A percentile compares a stretch with the other conserved stretches of the same genome.
Conservation (phyloP, 2,113 vertebrate species). For the Gorsachius goisagi region DNA sequence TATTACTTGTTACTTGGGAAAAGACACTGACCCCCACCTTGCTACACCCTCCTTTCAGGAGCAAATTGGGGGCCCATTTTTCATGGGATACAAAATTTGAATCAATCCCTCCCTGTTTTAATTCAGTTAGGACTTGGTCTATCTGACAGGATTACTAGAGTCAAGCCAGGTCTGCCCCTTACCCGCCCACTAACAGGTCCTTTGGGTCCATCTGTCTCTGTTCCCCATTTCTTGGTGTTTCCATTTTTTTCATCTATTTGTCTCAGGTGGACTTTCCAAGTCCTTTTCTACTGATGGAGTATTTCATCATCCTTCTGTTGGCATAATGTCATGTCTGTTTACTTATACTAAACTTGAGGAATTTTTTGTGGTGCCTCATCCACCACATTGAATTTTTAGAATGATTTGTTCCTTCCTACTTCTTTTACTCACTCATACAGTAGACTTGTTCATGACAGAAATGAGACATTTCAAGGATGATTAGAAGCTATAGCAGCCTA, state of each 20-base stretch:
- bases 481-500: constrained; percentile 19
- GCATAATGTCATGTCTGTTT: background rate
- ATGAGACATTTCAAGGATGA: constrained; percentile 41
- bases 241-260: background rate
- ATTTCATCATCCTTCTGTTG: constrained; percentile 9
- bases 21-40: background rate
- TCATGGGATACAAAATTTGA: background rate
- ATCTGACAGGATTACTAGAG: background rate
- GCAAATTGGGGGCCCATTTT: background rate
- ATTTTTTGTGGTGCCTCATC: constrained; percentile 5
- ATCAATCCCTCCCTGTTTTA: background rate
- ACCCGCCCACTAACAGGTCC: background rate
- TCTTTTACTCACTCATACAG: constrained; percentile 23
- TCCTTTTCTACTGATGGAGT: background rate
- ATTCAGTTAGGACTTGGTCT: background rate
- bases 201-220: background rate
- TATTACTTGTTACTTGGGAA: background rate
- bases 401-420: constrained; percentile 29
- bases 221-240: background rate
- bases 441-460: constrained; percentile 39
- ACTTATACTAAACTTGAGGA: background rate
- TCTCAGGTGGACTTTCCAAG: background rate
- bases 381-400: background rate
- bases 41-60: background rate
- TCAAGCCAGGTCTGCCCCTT: background rate